Conservation (phyloP, 2,888 invertebrate genomes). For the Sinodicranocentrus sp. region DNA sequence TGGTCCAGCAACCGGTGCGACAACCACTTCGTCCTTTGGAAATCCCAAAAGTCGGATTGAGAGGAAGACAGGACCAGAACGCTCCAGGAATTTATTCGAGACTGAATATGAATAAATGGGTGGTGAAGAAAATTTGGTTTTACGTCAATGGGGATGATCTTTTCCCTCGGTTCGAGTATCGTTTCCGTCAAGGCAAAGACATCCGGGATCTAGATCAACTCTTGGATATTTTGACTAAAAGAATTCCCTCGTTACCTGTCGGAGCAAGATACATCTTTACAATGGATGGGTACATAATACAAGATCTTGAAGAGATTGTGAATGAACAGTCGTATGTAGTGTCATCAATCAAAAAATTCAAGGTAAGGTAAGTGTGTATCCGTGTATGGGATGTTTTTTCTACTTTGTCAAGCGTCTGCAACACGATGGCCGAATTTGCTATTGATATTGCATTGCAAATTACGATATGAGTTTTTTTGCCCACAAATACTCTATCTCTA, state of each 20-base stretch:
- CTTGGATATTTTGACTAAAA: conserved; percentile 90
- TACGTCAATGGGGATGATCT: conserved; percentile 96
- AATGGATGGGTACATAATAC: conserved; percentile 93
- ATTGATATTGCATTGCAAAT: neutral
- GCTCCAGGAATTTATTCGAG: conserved; percentile 72
- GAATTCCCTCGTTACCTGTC: conserved; percentile 88
- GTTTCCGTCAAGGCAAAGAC: conserved; percentile 93
- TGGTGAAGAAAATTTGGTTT: conserved; percentile 90
- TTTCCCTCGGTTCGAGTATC: conserved; percentile 92
- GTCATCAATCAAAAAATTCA: conserved; percentile 93
- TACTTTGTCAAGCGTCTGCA: conserved; percentile 1
- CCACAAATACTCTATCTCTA: neutral
- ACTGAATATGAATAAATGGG: conserved; percentile 83
- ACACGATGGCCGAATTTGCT: neutral
- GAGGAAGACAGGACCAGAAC: conserved; percentile 9
- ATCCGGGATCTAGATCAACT: conserved; percentile 91
- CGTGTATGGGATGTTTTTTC: neutral
- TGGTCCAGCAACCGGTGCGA: neutral
- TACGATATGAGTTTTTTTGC: neutral
- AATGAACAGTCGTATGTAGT: conserved; percentile 96
- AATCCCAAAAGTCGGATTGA: neutral
- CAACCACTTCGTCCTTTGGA: neutral
- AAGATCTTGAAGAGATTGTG: conserved; percentile 90
- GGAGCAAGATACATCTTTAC: conserved; percentile 95
- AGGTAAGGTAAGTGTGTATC: conserved; percentile 82